Conservation (phyloP, 2,113 vertebrate species). For the Chaenocephalus aceratus region DNA sequence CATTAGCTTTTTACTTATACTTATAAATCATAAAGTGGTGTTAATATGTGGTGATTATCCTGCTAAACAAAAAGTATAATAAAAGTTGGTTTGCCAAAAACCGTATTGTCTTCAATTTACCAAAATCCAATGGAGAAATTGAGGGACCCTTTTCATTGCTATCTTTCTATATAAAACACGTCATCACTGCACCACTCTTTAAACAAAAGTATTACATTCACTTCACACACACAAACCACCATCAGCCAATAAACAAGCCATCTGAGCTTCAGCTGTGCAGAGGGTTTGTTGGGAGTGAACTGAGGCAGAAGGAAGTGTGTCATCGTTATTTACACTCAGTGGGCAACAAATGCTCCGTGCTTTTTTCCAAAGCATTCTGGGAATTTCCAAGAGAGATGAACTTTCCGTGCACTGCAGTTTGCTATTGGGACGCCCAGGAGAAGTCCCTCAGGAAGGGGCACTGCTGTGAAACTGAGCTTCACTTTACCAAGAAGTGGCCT, state of each 20-base stretch:
- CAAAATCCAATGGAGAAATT: too few species aligned
- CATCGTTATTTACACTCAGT: conserved; percentile 39
- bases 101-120: too few species aligned
- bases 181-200: too few species aligned
- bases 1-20: too few species aligned
- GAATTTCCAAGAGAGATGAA: conserved; percentile 39
- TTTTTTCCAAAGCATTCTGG: conserved; percentile 32
- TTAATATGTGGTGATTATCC: too few species aligned
- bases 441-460: conserved; percentile 5
- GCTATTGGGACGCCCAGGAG: not conserved
- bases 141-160: too few species aligned
- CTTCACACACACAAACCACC: not conserved
- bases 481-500: not conserved
- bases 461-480: not conserved
- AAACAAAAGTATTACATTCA: not conserved
- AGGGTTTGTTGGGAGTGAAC: not conserved
- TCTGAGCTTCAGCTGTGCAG: conserved; percentile 9
- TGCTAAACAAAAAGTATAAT: too few species aligned
- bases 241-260: not conserved
- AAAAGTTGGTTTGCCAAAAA: too few species aligned
- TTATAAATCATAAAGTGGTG: too few species aligned
- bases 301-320: conserved; percentile 30
- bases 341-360: conserved; percentile 14
- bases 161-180: too few species aligned
- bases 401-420: conserved; percentile 17